Conservation (phyloP, 1,140 invertebrate genomes). For the Ditylenchus dipsaci region DNA sequence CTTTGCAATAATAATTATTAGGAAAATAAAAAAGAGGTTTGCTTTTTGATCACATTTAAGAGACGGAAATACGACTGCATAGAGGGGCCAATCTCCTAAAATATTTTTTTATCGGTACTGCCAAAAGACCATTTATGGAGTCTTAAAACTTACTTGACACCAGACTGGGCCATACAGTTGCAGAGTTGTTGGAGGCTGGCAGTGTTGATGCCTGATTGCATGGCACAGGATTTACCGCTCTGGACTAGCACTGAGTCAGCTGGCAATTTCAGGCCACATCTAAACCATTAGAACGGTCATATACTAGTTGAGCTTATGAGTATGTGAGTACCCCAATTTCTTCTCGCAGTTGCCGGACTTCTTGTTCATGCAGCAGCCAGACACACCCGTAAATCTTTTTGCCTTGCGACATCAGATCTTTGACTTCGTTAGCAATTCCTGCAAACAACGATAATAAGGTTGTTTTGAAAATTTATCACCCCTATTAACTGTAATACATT, state of each 20-base stretch:
- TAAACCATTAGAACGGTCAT: neutral
- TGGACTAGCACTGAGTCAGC: neutral
- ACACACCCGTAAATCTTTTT: slow-evolving; percentile 41
- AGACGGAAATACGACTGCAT: too few species aligned
- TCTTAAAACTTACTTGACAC: slow-evolving; percentile 19
- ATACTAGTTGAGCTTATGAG: too few species aligned
- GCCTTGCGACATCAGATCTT: slow-evolving; percentile 27
- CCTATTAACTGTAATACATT: too few species aligned
- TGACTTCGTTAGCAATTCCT: slow-evolving; percentile 27
- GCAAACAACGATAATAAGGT: slow-evolving; percentile 6
- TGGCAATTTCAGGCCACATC: neutral
- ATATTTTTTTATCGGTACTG: too few species aligned
- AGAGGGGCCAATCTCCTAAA: too few species aligned
- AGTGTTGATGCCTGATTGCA: slow-evolving; percentile 36
- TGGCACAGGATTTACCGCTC: slow-evolving; percentile 18
- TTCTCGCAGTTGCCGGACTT: slow-evolving; percentile 39
- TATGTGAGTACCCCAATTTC: slow-evolving; percentile 32
- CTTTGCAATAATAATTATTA: too few species aligned
- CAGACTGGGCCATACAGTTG: slow-evolving; percentile 31
- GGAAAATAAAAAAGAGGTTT: too few species aligned
- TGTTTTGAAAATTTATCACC: neutral
- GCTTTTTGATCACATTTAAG: too few species aligned
- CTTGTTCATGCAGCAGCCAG: slow-evolving; percentile 31
- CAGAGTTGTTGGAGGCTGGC: slow-evolving; percentile 29
- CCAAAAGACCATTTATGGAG: too few species aligned